Evolutionary conservation across 2,797 vertebrate species (phyloP).

Genomic region (Rhincodon typus): DNA sequence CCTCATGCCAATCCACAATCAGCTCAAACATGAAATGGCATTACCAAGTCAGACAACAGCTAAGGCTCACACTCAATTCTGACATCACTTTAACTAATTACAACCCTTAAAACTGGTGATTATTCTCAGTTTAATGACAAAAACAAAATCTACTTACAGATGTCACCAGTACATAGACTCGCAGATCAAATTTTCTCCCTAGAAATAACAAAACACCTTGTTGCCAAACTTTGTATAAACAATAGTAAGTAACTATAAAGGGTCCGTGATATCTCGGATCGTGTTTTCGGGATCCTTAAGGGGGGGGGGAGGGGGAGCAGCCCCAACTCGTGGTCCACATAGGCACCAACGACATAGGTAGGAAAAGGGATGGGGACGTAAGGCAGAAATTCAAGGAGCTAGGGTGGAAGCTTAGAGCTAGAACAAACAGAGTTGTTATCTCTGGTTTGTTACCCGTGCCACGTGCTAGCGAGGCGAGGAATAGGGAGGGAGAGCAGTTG

Average conservation of each 20-base stretch:
- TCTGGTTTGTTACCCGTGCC: too few relatives aligned
- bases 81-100: not conserved
- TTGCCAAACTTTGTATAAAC: not conserved
- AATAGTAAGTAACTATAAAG: not conserved
- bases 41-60: not conserved
- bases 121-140: not conserved
- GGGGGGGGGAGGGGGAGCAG: too few relatives aligned
- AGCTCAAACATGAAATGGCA: not conserved
- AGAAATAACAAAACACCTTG: constrained; percentile 36
- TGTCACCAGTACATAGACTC: constrained; percentile 75
- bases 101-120: not conserved
- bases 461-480: too few relatives aligned
- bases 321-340: too few relatives aligned
- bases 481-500: too few relatives aligned
- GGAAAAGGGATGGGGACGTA: too few relatives aligned
- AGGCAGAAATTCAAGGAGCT: too few relatives aligned
- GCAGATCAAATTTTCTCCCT: constrained; percentile 82
- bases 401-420: too few relatives aligned
- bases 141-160: constrained; percentile 59
- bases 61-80: not conserved
- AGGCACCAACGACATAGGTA: too few relatives aligned
- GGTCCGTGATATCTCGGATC: too few relatives aligned
- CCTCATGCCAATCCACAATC: not conserved
- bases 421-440: too few relatives aligned
- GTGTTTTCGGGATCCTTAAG: too few relatives aligned